Base-by-base conservation (phyloP, 2,113 vertebrate species). In the Coturnix japonica region DNA sequence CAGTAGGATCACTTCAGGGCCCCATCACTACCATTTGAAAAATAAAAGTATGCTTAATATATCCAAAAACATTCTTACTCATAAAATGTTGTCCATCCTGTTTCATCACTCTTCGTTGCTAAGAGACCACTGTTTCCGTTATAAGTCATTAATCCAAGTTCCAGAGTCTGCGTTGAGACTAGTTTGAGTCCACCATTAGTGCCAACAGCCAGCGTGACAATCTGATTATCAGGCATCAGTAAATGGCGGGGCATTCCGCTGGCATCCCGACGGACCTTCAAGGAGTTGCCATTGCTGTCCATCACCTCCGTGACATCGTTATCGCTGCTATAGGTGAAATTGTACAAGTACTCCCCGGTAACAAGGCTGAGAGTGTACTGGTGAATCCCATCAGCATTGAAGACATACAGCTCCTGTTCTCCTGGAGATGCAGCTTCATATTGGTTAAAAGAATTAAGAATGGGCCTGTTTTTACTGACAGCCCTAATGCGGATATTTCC, bases 1-100 rank as follows among this genome's bases (percentile, higher is more conserved):
- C 81, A 92, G 69, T 2, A 82, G 87, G 67, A 64, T 74, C 82
- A 81, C 31, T 35, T 89, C 63, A 56, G 69, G 26, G 43, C 93
- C 93, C 79, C 70, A 44, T 80, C 76, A 11, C 83, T 91, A 91
- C 85, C 80, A 19, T 61, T 57, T 49, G 86, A 80, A 91, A 94
- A 89, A 90, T 66, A 94, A 96, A 95, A 25, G 69, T 77, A 95
- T 0, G 85, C 91, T 94, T 95, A 95, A 95, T 75, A 92, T 15
- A 94, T 65, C 76, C 89, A 90, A 83, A 90, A 96, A 96, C 37
- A 87, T 78, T 98, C 99, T 99, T 98, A 99, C 99, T 99, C 99
- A 96, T 99, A 99, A 98, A 99, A 99, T 19, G 98, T 99, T 51
- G 99, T 99, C 99, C 99, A 99, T 91, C 99, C 99, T 11, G 99